Evolutionary conservation across 2,888 invertebrate species (phyloP), one percentile per base, ranked within the genome.

Genomic region (Elegia similella): DNA sequence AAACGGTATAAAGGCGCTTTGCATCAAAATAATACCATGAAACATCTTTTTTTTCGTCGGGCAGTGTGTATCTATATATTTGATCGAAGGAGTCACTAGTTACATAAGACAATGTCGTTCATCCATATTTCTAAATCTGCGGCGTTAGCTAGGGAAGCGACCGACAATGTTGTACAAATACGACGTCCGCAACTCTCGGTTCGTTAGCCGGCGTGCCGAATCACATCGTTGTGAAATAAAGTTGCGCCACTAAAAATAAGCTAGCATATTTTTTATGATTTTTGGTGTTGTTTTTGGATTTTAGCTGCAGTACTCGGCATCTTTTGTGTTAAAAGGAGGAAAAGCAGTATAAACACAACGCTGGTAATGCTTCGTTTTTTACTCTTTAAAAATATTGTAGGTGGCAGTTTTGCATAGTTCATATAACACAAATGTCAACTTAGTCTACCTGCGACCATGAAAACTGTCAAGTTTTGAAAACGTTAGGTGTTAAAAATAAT

Each of bases 291-390:
- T n/a, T 32, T 32, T 32, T 32, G 32, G 7, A 32, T 7, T 32
- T 32, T 32, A 7, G 32, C 7, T 10, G 7, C 34, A 34, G 10
- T 34, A 23, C 23, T 23, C 23, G 23, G 23, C 23, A 5, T 23
- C 23, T 23, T 5, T 23, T 2, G 23, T 23, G 23, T 23, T 23
- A 23, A n/a, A n/a, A n/a, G n/a, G n/a, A n/a, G n/a, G n/a, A n/a
- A n/a, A n/a, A n/a, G n/a, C n/a, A n/a, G n/a, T n/a, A n/a, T n/a
- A 80, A 80, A 80, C 72, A 80, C 66, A 67, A 62, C 59, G 66
- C 64, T 62, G 67, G 63, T 62, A 62, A 60, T 62, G 61, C 66
- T 65, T 69, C 76, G 76, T 80, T 80, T 78, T 80, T 80, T 80
- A 80, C 75, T n/a, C n/a, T n/a, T n/a, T n/a, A n/a, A n/a, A n/a